Percentiles rank a stretch among this genome's conserved stretches.
Evolutionary conservation across 2,797 vertebrate species (phyloP).

Genomic region (Sebastes glaucus): DNA sequence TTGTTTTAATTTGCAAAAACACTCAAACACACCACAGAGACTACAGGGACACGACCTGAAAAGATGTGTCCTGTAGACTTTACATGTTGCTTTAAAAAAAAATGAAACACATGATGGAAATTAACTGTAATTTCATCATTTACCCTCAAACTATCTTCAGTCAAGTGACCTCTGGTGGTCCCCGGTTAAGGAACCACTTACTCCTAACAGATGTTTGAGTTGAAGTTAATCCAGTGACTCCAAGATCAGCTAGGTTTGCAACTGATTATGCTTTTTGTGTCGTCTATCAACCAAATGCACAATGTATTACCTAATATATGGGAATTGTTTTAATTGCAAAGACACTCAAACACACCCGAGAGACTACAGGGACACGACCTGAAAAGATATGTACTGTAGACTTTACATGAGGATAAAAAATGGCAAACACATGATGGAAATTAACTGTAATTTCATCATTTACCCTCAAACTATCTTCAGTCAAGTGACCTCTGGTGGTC

Average conservation of each 20-base stretch:
- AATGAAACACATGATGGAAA: background rate
- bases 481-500: background rate
- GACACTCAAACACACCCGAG: background rate
- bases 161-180: background rate
- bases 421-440: background rate
- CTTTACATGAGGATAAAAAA: background rate
- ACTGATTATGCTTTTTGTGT: background rate
- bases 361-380: background rate
- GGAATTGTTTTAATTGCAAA: background rate
- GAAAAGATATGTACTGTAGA: background rate
- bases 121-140: background rate
- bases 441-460: background rate
- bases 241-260: background rate
- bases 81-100: background rate
- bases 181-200: background rate
- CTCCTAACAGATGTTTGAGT: background rate
- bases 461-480: background rate
- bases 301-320: background rate
- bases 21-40: background rate
- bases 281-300: background rate
- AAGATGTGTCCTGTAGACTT: background rate
- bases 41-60: background rate
- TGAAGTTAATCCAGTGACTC: background rate
- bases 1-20: background rate
- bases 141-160: background rate